Conservation (phyloP, 2,113 vertebrate species). For the Trematocara macrostoma region DNA sequence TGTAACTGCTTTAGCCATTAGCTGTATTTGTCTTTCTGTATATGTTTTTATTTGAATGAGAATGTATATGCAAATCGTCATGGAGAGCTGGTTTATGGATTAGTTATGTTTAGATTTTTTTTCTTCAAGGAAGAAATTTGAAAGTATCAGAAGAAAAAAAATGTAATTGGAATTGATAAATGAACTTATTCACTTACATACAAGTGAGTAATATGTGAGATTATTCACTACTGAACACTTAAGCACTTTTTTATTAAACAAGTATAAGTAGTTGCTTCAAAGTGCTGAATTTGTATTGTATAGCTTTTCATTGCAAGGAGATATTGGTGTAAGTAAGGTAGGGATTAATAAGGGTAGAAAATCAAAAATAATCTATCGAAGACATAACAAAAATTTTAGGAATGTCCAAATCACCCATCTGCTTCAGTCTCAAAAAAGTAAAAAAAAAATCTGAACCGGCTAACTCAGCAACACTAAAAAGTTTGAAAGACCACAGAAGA, state of each 20-base stretch:
- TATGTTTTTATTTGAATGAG: background rate
- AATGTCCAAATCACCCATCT: background rate
- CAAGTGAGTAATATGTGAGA: background rate
- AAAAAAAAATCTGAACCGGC: background rate
- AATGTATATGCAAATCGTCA: background rate
- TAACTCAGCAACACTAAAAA: background rate
- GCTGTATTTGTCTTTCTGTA: background rate
- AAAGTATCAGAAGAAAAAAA: background rate
- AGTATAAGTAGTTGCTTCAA: background rate
- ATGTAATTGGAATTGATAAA: background rate
- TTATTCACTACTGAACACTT: background rate
- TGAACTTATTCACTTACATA: background rate
- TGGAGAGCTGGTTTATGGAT: background rate
- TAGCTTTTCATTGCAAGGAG: background rate
- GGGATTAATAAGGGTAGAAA: background rate
- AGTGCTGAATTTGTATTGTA: background rate
- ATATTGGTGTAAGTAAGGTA: background rate
- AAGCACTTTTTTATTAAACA: background rate
- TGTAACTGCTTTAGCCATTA: conserved; percentile 26
- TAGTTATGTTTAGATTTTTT: background rate
- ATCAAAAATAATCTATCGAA: background rate
- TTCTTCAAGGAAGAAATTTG: background rate
- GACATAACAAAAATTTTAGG: background rate
- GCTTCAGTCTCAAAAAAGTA: background rate
- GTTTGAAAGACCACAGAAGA: background rate